Evolutionary conservation across 2,888 invertebrate genomes (phyloP).

Genomic region (Neria commutata): DNA sequence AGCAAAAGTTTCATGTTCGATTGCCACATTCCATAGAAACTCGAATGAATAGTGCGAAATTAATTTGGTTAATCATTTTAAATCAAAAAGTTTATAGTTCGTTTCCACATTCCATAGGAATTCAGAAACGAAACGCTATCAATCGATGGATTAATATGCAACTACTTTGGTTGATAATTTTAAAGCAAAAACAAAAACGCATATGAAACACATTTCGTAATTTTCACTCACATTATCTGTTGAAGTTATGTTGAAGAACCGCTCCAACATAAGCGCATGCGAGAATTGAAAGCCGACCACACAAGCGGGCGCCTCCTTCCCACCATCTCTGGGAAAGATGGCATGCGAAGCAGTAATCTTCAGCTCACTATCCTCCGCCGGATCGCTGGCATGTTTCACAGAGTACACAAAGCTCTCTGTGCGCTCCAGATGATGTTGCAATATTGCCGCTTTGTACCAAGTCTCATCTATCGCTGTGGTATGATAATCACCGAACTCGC

Average conservation of each 20-base stretch:
- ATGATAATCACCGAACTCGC: conserved; percentile 79
- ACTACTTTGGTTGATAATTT: conserved; percentile 12
- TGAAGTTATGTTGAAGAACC: conserved; percentile 74
- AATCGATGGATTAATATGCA: neutral
- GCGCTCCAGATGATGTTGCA: conserved; percentile 77
- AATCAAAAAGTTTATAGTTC: neutral
- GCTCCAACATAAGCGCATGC: conserved; percentile 71
- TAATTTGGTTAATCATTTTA: neutral
- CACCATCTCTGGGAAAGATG: conserved; percentile 79
- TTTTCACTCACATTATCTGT: conserved; percentile 60
- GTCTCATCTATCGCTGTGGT: conserved; percentile 83
- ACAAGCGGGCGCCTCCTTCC: conserved; percentile 80
- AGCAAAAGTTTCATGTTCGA: neutral
- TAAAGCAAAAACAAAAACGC: too few relatives aligned
- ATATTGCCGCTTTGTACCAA: conserved; percentile 89
- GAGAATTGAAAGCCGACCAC: conserved; percentile 88
- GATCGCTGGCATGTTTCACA: conserved; percentile 69
- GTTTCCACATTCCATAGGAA: neutral
- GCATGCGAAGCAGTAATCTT: conserved; percentile 83
- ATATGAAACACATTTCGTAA: neutral
- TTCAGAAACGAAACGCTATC: neutral
- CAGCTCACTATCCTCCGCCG: conserved; percentile 64
- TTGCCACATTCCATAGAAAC: neutral
- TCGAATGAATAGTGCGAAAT: neutral
- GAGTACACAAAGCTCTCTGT: conserved; percentile 79